phyloP scores from a whole-genome alignment of 1,140 invertebrate species.

The Pararge aegeria region DNA sequence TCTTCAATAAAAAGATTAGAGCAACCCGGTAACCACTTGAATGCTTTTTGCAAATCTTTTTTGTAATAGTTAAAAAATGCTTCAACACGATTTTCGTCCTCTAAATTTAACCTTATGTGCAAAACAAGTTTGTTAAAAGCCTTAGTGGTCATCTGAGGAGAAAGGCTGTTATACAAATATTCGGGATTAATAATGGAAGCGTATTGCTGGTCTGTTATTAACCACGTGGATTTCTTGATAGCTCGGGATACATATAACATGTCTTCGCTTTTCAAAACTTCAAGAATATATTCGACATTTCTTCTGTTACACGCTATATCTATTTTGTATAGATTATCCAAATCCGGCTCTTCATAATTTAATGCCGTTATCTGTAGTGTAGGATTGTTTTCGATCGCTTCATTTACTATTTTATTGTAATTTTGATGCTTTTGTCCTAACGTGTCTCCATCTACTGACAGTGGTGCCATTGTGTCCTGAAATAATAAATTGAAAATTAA shows the following conservation, averaged over 20 bases:
- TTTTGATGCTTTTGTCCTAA: conserved; percentile 51
- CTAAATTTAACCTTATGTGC: conserved; percentile 44
- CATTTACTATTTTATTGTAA: conserved; percentile 47
- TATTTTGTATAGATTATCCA: conserved; percentile 53
- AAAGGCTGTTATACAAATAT: conserved; percentile 41
- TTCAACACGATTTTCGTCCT: conserved; percentile 49
- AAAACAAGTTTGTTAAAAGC: conserved; percentile 47
- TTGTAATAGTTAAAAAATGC: conserved; percentile 46
- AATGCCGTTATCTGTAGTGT: conserved; percentile 25
- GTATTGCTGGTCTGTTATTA: conserved; percentile 47
- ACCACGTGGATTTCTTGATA: conserved; percentile 47
- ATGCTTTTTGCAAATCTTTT: conserved; percentile 30
- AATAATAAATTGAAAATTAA: not conserved
- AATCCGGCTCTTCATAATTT: conserved; percentile 39
- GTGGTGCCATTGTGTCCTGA: not conserved
- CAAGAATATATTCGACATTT: conserved; percentile 46
- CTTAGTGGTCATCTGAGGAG: conserved; percentile 46
- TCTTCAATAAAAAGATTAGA: conserved; percentile 44
- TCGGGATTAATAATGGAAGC: conserved; percentile 50
- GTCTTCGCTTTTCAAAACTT: conserved; percentile 46
- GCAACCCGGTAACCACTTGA: conserved; percentile 58
- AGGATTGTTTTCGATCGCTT: conserved; percentile 23
- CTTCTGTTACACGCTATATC: conserved; percentile 44
- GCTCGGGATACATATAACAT: conserved; percentile 52
- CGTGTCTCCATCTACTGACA: conserved; percentile 37